Conservation (phyloP, 2,113 vertebrate species). For the Bostrychus sinensis region DNA sequence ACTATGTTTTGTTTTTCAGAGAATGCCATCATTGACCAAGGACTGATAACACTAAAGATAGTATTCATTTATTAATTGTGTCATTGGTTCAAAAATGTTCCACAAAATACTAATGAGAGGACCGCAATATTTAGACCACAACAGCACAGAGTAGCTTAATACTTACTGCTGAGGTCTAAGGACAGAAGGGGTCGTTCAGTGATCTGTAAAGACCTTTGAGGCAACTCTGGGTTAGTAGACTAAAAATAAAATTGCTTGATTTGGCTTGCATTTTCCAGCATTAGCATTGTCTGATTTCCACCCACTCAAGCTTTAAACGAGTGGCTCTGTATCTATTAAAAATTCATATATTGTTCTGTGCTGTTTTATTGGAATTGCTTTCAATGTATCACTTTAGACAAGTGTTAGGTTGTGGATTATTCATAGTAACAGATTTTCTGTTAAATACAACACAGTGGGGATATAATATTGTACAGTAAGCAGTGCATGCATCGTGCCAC, state of each 20-base stretch:
- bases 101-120: too few species aligned
- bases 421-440: constrained; percentile 1
- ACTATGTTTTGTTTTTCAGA: too few species aligned
- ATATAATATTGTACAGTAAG: neutral
- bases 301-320: neutral
- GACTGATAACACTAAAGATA: too few species aligned
- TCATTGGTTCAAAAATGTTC: too few species aligned
- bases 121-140: too few species aligned
- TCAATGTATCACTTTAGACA: neutral
- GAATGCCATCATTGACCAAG: too few species aligned
- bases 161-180: neutral
- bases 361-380: neutral
- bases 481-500: constrained; percentile 26
- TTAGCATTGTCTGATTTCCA: constrained; percentile 1
- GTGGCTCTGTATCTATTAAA: neutral
- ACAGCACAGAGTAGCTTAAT: neutral
- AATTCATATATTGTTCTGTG: neutral
- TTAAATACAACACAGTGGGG: neutral
- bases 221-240: neutral
- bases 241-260: neutral
- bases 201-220: neutral
- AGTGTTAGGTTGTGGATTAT: neutral
- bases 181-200: neutral
- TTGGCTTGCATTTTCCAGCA: neutral
- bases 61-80: too few species aligned